Base-by-base conservation (phyloP, 2,797 vertebrate species). In the Lagodon rhomboides region DNA sequence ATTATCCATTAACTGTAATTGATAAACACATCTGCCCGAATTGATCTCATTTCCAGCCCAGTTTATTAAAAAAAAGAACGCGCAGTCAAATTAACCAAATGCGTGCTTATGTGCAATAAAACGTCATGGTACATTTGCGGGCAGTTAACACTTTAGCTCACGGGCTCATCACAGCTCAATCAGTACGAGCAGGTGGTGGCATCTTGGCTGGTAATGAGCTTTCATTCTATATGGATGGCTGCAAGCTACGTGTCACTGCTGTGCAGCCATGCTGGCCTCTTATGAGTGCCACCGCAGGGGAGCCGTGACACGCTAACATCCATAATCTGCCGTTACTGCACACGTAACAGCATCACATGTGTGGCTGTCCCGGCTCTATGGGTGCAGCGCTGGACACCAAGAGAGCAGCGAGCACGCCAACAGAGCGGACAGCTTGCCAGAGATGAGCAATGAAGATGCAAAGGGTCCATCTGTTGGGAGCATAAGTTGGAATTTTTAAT, bases 381-480 rank as follows among this genome's bases (percentile, higher is more conserved):
- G 18, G 51, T 56, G 78, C 49, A 59, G 55, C 10, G 58, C 27
- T 73, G 68, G 61, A 72, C 53, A 16, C 5, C 27, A 12, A 22
- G 54, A 41, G 30, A 50, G 27, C 30, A 6, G 0, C 0, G 4
- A 55, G 54, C 69, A 34, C 1, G 15, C 69, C 60, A 75, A 51
- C 34, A 64, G 72, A 70, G 56, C 0, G 61, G 73, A 85, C 54
- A 79, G 74, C 75, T 75, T 76, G 80, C 49, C 61, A 67, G 72
- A 30, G 67, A 74, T 49, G 65, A 79, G 79, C 80, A 83, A 79
- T 76, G 65, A 76, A 46, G 79, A 86, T 68, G 79, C 66, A 85
- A 82, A 84, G 64, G 51, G 58, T 76, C 74, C 86, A 87, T 92
- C 80, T 90, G 83, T n/a, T 67, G 72, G 66, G 60, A 74, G 79